These are phyloP conservation scores for Prinia subflava DNA, from an alignment of 2,113 vertebrate genomes.

Conservation along the genomic window DNA sequence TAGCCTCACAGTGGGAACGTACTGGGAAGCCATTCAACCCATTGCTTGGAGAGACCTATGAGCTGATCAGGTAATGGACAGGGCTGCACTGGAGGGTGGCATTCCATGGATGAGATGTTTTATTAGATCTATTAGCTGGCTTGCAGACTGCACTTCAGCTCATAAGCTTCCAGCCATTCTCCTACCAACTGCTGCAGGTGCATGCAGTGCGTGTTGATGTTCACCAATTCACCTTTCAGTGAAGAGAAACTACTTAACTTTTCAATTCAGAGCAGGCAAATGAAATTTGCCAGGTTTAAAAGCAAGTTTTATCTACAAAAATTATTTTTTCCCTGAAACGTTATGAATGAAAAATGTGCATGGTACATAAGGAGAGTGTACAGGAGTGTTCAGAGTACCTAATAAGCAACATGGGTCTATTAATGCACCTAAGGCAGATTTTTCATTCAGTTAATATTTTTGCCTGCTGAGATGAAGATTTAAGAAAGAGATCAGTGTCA, in stretches of 20 bases:
- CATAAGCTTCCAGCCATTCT: not conserved
- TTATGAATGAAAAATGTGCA: not conserved
- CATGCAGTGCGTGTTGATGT: accelerated
- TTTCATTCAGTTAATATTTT: not conserved
- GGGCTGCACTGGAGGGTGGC: not conserved
- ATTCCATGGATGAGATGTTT: not conserved
- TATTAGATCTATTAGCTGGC: not conserved
- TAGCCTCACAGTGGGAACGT: conserved; percentile 97
- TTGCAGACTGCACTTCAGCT: not conserved
- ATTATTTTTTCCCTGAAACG: accelerated
- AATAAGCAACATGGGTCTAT: not conserved
- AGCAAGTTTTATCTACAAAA: not conserved
- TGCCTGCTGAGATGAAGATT: not conserved
- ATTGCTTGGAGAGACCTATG: conserved; percentile 93
- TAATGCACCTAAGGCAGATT: not conserved
- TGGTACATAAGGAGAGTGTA: not conserved
- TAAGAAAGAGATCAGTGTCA: not conserved
- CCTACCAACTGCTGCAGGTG: not conserved
- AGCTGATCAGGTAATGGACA: conserved; percentile 85
- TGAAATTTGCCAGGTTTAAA: not conserved
- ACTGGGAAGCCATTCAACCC: conserved; percentile 98
- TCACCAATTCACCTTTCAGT: not conserved
- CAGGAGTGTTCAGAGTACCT: not conserved
- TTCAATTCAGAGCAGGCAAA: not conserved
- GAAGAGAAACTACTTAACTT: not conserved